Conservation (phyloP, 1,140 invertebrate genomes). For the Lepidotrigona ventralis region DNA sequence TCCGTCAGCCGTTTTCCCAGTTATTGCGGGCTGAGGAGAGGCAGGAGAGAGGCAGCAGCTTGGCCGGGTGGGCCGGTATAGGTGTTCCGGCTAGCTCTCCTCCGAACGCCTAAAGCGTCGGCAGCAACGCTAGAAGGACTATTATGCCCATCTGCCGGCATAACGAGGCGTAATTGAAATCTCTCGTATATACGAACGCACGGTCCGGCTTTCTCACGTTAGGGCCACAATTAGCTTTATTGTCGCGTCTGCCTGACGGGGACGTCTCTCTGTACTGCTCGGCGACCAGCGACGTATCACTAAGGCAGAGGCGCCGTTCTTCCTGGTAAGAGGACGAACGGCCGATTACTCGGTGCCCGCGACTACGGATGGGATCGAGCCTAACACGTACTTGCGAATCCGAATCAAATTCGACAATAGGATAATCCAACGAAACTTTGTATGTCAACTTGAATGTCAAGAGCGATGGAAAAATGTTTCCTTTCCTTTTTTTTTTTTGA, state of each 20-base stretch:
- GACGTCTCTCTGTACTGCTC: conserved; percentile 29
- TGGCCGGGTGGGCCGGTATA: conserved; percentile 38
- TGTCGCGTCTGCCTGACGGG: conserved; percentile 65
- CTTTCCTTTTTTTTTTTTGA: no score
- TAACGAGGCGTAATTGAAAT: conserved; percentile 77
- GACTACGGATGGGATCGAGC: no score
- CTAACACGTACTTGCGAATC: no score
- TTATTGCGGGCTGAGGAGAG: conserved; percentile 14
- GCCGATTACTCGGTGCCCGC: conserved; percentile 29
- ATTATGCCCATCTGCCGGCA: conserved; percentile 74
- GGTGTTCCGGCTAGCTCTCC: conserved; percentile 53
- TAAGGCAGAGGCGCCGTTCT: conserved; percentile 46
- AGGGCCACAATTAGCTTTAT: conserved; percentile 72
- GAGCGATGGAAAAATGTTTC: no score
- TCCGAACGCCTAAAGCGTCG: conserved; percentile 58
- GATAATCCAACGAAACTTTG: no score
- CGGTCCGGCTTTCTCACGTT: conserved; percentile 69
- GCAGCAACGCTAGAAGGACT: conserved; percentile 60
- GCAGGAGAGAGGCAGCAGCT: not conserved
- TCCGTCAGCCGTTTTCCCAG: conserved; percentile 35
- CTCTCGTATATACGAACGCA: conserved; percentile 61
- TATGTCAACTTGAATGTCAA: no score
- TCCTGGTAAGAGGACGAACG: conserved; percentile 37
- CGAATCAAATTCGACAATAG: no score
- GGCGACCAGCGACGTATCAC: conserved; percentile 16